A percentile compares a stretch with the other conserved stretches of the same genome.
Evolutionary conservation across 2,888 invertebrate genomes (phyloP).

Genomic region (Cepaea hortensis): DNA sequence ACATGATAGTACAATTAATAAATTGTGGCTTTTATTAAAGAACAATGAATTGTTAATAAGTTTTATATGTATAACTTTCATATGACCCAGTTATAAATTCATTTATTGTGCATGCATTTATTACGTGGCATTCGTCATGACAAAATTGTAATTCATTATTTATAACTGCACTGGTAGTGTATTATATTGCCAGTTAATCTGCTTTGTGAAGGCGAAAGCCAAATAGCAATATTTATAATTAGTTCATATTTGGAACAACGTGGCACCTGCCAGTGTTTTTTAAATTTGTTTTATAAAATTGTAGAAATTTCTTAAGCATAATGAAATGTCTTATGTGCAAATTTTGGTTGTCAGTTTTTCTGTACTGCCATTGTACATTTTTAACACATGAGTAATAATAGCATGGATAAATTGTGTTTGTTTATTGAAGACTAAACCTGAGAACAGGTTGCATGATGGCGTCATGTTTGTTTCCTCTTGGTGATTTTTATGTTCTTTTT

Average conservation of each 20-base stretch:
- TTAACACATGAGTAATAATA: background rate
- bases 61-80: too few relatives aligned
- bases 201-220: background rate
- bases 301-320: slow-evolving; percentile 12
- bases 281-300: background rate
- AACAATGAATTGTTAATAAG: too few relatives aligned
- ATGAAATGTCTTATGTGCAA: background rate
- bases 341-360: background rate
- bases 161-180: background rate
- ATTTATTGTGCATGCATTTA: background rate
- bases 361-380: background rate
- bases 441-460: background rate
- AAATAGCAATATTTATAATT: background rate
- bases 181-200: background rate
- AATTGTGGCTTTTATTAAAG: too few relatives aligned
- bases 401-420: background rate
- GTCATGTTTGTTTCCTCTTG: background rate
- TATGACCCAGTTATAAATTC: background rate
- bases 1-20: too few relatives aligned
- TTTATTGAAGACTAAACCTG: background rate
- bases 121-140: background rate
- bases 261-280: too few relatives aligned
- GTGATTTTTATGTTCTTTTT: background rate
- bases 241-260: background rate
- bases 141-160: background rate